Percentiles rank a stretch among this genome's conserved stretches.
phyloP scores from a whole-genome alignment of 2,797 vertebrate species.

The Takifugu ocellatus region DNA sequence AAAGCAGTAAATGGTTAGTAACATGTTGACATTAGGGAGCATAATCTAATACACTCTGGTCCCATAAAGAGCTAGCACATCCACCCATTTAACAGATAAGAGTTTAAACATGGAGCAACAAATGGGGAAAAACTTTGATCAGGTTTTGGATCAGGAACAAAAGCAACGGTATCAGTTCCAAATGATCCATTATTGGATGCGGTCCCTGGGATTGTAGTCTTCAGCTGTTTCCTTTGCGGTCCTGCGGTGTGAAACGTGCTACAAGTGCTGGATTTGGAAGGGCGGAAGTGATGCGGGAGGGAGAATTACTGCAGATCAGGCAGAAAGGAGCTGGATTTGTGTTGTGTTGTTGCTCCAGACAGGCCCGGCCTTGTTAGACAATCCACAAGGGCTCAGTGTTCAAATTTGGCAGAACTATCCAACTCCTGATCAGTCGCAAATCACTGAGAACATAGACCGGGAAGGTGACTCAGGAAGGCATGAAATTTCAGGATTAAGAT shows the following conservation, averaged over 20 bases:
- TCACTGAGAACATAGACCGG: conserved; percentile 28
- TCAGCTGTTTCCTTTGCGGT: conserved; percentile 4
- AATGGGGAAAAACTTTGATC: neutral
- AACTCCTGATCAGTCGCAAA: conserved; percentile 50
- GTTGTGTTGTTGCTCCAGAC: conserved; percentile 53
- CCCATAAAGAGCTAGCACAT: too few relatives aligned
- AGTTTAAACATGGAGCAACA: too few relatives aligned
- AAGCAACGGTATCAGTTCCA: too few relatives aligned
- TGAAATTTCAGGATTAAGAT: conserved; percentile 39
- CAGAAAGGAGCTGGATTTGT: conserved; percentile 51
- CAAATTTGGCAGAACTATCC: conserved; percentile 52
- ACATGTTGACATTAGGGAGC: too few relatives aligned
- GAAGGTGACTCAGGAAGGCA: conserved; percentile 32
- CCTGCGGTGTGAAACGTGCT: conserved; percentile 18
- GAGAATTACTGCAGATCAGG: conserved; percentile 55
- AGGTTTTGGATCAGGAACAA: neutral
- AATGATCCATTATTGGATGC: neutral
- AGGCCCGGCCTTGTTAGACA: conserved; percentile 62
- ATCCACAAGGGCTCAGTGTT: conserved; percentile 60
- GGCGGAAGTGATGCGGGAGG: conserved; percentile 45
- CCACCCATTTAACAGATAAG: too few relatives aligned
- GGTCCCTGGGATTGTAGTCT: neutral
- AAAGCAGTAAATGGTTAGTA: too few relatives aligned
- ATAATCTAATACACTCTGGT: too few relatives aligned
- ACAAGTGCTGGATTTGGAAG: conserved; percentile 23